Base-by-base conservation (phyloP, 2,797 vertebrate genomes). In the Xiphorhynchus erythropygius region DNA sequence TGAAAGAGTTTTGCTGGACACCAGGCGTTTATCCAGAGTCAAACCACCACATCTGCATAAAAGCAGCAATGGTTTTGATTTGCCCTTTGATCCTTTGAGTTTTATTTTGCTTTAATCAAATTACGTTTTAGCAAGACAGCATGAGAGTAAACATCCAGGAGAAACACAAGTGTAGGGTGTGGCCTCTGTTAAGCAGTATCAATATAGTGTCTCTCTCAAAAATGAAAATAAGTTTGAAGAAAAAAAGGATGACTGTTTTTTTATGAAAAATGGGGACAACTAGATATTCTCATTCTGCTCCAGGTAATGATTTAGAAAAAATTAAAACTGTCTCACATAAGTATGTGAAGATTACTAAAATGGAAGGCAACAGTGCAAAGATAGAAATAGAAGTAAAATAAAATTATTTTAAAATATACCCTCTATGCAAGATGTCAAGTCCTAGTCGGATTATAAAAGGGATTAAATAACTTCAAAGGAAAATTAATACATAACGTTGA, bases 401-500 rank as follows among this genome's bases (percentile, higher is more conserved):
- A 71, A 92, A 84, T 57, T 14, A 78, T 87, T 89, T 84, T 65
- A 44, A 91, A 89, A 78, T 94, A 78, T 12, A 78, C 5, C 2
- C 65, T 93, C 32, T 73, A 60, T 90, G 85, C 13, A 69, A 90
- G 50, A 75, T 92, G 87, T 95, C 84, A 95, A 83, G 28, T 44
- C 13, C 84, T 84, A 86, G 87, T 73, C 93, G 94, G 92, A 93
- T 97, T 95, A 92, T 88, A 88, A 94, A 75, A 87, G 65, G 84
- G 91, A 95, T 97, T 95, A 96, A 96, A 67, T 62, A 92, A 91
- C 95, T 96, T 96, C 94, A 96, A 97, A 97, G 94, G 89, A 88
- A 95, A 91, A 89, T 73, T 92, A 96, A 95, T 94, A 87, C 73
- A 73, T 81, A 18, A 92, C 85, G 50, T 93, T 86, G 55, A 75